phyloP scores from a whole-genome alignment of 2,797 vertebrate species.

The Ciconia nigra region DNA sequence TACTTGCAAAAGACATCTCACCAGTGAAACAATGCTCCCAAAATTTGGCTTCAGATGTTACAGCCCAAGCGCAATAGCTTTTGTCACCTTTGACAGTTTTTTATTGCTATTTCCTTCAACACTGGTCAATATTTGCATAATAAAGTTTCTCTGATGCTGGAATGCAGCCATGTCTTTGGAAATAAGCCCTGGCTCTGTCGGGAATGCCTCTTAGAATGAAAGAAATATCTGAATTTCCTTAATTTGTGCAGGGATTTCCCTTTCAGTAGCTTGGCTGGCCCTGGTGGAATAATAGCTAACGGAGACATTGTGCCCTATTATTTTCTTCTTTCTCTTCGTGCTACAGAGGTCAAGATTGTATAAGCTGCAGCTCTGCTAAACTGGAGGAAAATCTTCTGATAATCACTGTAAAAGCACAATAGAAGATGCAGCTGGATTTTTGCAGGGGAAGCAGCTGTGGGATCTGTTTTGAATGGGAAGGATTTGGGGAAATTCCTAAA shows the following conservation, averaged over 20 bases:
- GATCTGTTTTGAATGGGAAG: neutral
- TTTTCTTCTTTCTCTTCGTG: neutral
- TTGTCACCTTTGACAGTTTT: slow-evolving; percentile 11
- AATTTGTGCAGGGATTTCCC: slow-evolving; percentile 24
- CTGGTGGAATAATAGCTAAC: neutral
- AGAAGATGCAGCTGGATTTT: neutral
- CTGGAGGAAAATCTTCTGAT: neutral
- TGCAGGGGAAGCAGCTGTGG: neutral
- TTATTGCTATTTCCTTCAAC: slow-evolving; percentile 25
- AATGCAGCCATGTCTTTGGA: slow-evolving; percentile 28
- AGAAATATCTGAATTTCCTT: slow-evolving; percentile 4
- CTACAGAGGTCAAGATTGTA: neutral
- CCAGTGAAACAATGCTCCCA: neutral
- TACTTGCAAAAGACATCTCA: neutral
- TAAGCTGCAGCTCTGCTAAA: neutral
- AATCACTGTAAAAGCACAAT: neutral
- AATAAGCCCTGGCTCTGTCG: neutral
- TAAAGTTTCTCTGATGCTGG: neutral
- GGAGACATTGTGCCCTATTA: neutral
- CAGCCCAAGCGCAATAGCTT: neutral
- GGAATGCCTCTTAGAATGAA: slow-evolving; percentile 8
- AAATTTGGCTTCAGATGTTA: neutral
- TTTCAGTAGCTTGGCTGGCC: neutral
- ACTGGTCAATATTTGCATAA: slow-evolving; percentile 32
- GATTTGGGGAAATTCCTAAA: slow-evolving; percentile 12